Evolutionary conservation across 2,888 invertebrate genomes (phyloP).

Genomic region (Aleiodes alternator): DNA sequence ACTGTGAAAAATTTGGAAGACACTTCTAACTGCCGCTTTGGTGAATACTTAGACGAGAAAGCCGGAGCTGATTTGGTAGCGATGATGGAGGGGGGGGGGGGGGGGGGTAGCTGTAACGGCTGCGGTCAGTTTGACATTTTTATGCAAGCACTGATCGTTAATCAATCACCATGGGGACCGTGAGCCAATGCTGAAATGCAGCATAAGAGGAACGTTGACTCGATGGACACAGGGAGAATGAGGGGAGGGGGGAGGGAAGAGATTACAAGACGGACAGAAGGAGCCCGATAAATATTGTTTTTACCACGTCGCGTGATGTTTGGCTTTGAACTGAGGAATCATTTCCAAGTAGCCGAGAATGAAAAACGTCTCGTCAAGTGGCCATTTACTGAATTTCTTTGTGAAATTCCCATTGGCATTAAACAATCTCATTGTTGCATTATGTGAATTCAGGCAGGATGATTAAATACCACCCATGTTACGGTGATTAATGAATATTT

Average conservation of each 20-base stretch:
- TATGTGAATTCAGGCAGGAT: too few relatives aligned
- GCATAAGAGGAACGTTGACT: slow-evolving; percentile 33
- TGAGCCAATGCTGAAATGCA: slow-evolving; percentile 41
- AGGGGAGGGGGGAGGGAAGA: slow-evolving; percentile 16
- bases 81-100: too few relatives aligned
- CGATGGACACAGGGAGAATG: background rate
- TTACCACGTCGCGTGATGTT: slow-evolving; percentile 58
- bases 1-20: slow-evolving; percentile 23
- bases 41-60: slow-evolving; percentile 15
- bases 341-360: slow-evolving; percentile 63
- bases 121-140: slow-evolving; percentile 52
- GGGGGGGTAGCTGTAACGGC: background rate
- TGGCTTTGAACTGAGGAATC: slow-evolving; percentile 51
- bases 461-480: too few relatives aligned
- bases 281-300: slow-evolving; percentile 70
- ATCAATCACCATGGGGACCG: slow-evolving; percentile 64
- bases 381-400: slow-evolving; percentile 40
- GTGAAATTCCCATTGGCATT: background rate
- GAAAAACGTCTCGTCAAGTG: slow-evolving; percentile 55
- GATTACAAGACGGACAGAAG: slow-evolving; percentile 49
- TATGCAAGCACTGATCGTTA: slow-evolving; percentile 70
- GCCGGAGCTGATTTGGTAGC: too few relatives aligned
- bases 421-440: background rate
- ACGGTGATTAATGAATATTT: too few relatives aligned
- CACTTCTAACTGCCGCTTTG: slow-evolving; percentile 23